A percentile compares a stretch with the other conserved stretches of the same genome.
Conservation (phyloP, 2,113 vertebrate species). For the Vireo altiloquus region DNA sequence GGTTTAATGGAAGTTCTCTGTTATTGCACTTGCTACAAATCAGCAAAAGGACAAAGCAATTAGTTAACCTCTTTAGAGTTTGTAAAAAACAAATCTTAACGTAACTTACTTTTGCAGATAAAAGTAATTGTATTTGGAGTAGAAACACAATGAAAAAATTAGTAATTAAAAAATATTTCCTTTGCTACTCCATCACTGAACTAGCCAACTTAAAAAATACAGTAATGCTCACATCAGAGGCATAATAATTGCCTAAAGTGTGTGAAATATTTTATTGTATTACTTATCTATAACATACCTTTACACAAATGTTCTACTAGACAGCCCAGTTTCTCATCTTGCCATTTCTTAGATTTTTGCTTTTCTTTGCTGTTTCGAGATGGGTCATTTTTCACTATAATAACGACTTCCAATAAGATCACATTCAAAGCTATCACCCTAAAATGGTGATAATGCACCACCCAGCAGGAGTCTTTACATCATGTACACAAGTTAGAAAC, state of each 20-base stretch:
- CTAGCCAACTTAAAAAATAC: not conserved
- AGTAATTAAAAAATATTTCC: not conserved
- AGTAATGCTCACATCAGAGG: not conserved
- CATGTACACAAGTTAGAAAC: constrained; percentile 78
- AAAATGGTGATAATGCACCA: constrained; percentile 90
- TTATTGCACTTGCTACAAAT: not conserved
- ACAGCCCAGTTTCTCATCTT: not conserved
- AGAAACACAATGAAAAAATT: not conserved
- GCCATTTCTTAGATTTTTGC: constrained; percentile 63
- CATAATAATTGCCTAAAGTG: not conserved
- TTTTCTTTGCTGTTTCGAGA: constrained; percentile 79
- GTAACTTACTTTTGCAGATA: not conserved
- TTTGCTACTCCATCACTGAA: not conserved
- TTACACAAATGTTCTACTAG: not conserved
- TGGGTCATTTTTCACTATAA: constrained; percentile 80
- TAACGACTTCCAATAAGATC: constrained; percentile 86
- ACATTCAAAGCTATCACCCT: constrained; percentile 82
- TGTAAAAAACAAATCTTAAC: not conserved
- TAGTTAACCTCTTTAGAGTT: not conserved
- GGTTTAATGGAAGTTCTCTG: not conserved
- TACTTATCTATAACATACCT: not conserved
- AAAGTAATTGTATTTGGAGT: not conserved
- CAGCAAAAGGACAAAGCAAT: not conserved
- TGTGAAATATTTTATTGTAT: not conserved
- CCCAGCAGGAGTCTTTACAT: constrained; percentile 81